These are phyloP conservation scores for Drosophila longiperda DNA, from an alignment of 2,888 invertebrate genomes.

Conservation along the genomic window DNA sequence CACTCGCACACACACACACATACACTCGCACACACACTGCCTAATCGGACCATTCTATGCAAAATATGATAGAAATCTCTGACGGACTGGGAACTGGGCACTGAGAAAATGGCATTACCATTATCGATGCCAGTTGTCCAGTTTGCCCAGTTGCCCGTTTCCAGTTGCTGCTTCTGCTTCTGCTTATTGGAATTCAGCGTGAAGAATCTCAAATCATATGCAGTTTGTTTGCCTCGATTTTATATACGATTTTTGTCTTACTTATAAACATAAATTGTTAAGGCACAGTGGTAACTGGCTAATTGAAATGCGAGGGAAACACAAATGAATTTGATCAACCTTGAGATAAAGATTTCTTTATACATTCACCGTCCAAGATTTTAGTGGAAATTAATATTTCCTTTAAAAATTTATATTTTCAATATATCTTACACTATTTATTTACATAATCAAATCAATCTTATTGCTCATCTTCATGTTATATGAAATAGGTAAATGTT, in stretches of 20 bases:
- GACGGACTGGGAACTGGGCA: conserved; percentile 1
- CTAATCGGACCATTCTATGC: conserved; percentile 73
- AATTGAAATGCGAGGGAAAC: neutral
- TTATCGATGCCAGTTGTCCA: conserved; percentile 17
- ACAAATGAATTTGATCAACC: neutral
- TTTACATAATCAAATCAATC: neutral
- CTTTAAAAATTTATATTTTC: neutral
- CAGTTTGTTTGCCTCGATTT: conserved; percentile 39
- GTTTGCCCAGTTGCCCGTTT: neutral
- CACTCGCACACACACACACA: conserved; percentile 5
- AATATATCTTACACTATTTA: neutral
- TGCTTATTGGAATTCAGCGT: conserved; percentile 63
- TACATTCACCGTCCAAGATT: neutral
- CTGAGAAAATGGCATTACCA: conserved; percentile 18
- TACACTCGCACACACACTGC: neutral
- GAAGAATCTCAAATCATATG: conserved; percentile 69
- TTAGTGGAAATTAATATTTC: neutral
- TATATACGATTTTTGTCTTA: conserved; percentile 6
- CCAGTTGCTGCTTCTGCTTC: conserved; percentile 8
- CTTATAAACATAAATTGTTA: conserved; percentile 32
- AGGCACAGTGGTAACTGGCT: conserved; percentile 33
- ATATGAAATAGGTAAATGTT: neutral
- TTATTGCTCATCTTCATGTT: neutral
- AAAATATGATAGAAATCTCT: conserved; percentile 78
- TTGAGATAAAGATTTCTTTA: neutral